These are phyloP conservation scores for Myotis planiceps DNA, from an alignment of 2,797 vertebrate genomes.

Conservation along the genomic window DNA sequence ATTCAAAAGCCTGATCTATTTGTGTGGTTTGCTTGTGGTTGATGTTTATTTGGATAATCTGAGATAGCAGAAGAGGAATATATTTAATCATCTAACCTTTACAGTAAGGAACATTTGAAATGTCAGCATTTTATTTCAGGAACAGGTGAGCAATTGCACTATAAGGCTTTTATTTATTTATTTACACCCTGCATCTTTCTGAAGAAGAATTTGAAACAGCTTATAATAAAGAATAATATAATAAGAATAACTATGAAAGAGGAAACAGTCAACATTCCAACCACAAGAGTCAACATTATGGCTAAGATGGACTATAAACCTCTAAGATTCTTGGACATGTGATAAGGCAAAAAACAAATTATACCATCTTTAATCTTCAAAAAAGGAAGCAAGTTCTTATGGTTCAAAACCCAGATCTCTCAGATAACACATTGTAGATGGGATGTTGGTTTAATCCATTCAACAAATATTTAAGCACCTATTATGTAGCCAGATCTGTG, in stretches of 20 bases:
- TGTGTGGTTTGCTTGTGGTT: constrained; percentile 54
- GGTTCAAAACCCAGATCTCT: constrained; percentile 26
- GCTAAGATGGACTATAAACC: background rate
- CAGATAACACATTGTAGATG: background rate
- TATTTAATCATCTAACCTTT: constrained; percentile 81
- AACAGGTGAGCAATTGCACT: constrained; percentile 67
- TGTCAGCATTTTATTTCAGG: constrained; percentile 79
- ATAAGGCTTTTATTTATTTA: constrained; percentile 74
- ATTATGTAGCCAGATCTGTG: background rate
- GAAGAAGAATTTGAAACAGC: constrained; percentile 56
- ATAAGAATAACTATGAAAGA: constrained; percentile 7
- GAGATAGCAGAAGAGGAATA: constrained; percentile 66
- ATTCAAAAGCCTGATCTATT: constrained; percentile 59
- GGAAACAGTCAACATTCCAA: constrained; percentile 46
- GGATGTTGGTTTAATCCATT: background rate
- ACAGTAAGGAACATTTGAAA: constrained; percentile 72
- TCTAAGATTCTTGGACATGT: background rate
- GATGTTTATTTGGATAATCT: constrained; percentile 79
- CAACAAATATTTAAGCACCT: background rate
- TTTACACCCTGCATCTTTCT: constrained; percentile 60
- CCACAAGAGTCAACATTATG: constrained; percentile 28
- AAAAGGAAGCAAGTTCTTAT: constrained; percentile 5
- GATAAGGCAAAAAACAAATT: background rate
- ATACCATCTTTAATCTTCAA: constrained; percentile 21
- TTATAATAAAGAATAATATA: constrained; percentile 63